Conservation (phyloP, 2,888 invertebrate genomes). For the Acanthosoma haemorrhoidale region DNA sequence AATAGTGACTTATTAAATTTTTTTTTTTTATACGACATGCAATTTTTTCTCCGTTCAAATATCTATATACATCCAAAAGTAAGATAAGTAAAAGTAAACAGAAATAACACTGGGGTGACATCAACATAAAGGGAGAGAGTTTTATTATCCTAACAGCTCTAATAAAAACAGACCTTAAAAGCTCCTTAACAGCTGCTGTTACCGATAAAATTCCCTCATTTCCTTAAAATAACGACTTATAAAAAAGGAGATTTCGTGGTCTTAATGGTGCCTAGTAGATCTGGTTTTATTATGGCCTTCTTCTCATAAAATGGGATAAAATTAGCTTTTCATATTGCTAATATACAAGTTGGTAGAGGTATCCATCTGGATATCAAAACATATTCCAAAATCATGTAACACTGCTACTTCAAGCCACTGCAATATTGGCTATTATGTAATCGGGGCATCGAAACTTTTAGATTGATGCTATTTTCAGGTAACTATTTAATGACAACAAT, state of each 20-base stretch:
- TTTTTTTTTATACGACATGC: neutral
- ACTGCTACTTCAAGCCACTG: no score
- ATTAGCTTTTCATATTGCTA: no score
- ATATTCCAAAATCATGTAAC: no score
- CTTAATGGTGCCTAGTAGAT: neutral
- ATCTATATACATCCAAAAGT: neutral
- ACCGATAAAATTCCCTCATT: constrained; percentile 1
- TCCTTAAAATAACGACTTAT: constrained; percentile 10
- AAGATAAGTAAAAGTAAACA: neutral
- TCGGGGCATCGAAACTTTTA: no score
- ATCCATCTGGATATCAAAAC: no score
- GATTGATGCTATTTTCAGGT: no score
- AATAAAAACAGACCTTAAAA: neutral
- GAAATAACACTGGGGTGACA: neutral
- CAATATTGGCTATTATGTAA: no score
- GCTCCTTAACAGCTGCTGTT: neutral
- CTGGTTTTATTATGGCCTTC: neutral
- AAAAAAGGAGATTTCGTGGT: constrained; percentile 6
- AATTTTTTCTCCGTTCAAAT: neutral
- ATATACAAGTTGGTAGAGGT: no score
- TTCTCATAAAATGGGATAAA: no score
- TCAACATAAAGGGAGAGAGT: neutral
- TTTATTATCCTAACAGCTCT: neutral
- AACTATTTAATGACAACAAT: no score
- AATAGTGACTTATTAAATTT: no score